Conservation (phyloP, 2,797 vertebrate species). For the Mionectes olivaceus region DNA sequence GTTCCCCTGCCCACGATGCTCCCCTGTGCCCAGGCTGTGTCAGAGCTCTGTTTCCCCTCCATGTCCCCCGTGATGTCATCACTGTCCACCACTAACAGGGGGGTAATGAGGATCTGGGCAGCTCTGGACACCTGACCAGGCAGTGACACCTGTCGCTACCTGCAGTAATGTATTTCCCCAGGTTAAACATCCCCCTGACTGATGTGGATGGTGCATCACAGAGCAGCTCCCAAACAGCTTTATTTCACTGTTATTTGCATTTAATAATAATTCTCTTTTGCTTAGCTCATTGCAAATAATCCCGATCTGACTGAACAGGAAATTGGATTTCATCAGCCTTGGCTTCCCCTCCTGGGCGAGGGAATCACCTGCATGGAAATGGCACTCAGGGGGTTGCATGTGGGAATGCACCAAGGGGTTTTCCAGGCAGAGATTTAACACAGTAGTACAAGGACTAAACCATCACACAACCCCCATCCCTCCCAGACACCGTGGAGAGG, state of each 20-base stretch:
- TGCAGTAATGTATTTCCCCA: accelerated
- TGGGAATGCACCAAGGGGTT: no score
- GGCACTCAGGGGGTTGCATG: not conserved
- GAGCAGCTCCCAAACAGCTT: not conserved
- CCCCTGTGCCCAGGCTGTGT: accelerated
- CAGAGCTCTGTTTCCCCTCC: not conserved
- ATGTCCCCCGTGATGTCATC: accelerated
- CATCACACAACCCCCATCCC: not conserved
- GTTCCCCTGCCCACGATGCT: accelerated
- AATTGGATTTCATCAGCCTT: not conserved
- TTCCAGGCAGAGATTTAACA: no score
- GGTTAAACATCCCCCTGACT: not conserved
- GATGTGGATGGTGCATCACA: not conserved
- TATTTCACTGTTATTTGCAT: conserved; percentile 30
- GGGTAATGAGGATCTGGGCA: not conserved
- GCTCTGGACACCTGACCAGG: not conserved
- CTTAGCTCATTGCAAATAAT: not conserved
- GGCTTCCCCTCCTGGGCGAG: not conserved
- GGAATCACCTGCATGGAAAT: not conserved
- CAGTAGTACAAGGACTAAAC: not conserved
- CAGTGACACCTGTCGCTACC: not conserved
- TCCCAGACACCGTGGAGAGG: not conserved
- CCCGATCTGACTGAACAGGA: not conserved
- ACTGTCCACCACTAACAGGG: accelerated
- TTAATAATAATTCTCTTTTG: conserved; percentile 20